A percentile compares a stretch with the other conserved stretches of the same genome.
These are phyloP conservation scores for Pleuronectes platessa DNA, from an alignment of 2,113 vertebrate genomes.

Conservation along the genomic window DNA sequence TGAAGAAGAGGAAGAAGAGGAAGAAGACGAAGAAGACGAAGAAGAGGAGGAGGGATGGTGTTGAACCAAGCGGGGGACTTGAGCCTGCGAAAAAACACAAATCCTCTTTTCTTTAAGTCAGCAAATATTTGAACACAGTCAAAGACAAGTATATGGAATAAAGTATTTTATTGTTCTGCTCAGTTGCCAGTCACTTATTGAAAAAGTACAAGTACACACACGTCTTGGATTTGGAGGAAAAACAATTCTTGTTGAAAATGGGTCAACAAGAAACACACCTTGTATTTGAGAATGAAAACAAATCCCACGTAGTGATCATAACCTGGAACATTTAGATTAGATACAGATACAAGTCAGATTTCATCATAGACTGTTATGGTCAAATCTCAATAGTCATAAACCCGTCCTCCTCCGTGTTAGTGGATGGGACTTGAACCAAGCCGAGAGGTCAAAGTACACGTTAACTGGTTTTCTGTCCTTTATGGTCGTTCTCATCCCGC, in stretches of 20 bases:
- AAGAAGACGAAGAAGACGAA: background rate
- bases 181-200: background rate
- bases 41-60: background rate
- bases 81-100: background rate
- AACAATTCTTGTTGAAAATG: background rate
- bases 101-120: background rate
- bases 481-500: no score
- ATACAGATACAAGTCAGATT: background rate
- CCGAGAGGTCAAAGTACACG: no score
- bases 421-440: no score
- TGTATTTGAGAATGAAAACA: no score
- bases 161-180: conserved; percentile 14
- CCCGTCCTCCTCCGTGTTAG: no score
- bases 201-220: background rate
- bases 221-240: background rate
- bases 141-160: background rate
- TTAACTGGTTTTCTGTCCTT: no score
- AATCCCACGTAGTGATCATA: background rate
- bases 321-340: background rate
- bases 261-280: background rate
- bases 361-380: no score
- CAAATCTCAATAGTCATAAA: no score
- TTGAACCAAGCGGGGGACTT: conserved; percentile 6
- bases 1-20: background rate
- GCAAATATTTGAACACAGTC: background rate